phyloP scores from a whole-genome alignment of 2,113 vertebrate species.

The Platichthys flesus region DNA sequence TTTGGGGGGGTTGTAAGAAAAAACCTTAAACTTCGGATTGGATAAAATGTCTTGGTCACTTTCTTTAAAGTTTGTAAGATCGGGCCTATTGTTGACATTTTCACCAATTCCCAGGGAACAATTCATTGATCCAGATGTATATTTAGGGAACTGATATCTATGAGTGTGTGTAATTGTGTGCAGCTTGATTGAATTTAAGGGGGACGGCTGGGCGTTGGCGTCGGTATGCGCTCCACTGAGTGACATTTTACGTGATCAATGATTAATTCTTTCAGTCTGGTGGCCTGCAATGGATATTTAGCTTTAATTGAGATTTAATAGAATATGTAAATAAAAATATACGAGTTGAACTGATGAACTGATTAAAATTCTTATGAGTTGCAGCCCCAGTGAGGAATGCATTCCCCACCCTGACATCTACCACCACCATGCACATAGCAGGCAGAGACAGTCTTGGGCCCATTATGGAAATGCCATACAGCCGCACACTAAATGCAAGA shows the following conservation, averaged over 20 bases:
- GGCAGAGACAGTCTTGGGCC: constrained; percentile 36
- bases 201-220: not conserved
- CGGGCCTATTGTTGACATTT: no score
- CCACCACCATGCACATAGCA: constrained; percentile 4
- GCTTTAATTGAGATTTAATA: not conserved
- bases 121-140: not conserved
- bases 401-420: constrained; percentile 45
- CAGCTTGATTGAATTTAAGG: not conserved
- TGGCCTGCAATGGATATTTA: not conserved
- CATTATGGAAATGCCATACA: constrained; percentile 54
- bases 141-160: not conserved
- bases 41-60: no score
- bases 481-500: constrained; percentile 59
- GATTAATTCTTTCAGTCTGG: not conserved
- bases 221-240: no score
- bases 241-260: not conserved
- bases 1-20: no score
- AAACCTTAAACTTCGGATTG: no score
- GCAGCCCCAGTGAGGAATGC: constrained; percentile 49
- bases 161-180: not conserved
- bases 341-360: not conserved
- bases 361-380: not conserved
- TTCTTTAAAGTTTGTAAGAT: no score
- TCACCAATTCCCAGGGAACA: no score
- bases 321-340: not conserved